Conservation (phyloP, 2,797 vertebrate species). For the Poecilia wingei region DNA sequence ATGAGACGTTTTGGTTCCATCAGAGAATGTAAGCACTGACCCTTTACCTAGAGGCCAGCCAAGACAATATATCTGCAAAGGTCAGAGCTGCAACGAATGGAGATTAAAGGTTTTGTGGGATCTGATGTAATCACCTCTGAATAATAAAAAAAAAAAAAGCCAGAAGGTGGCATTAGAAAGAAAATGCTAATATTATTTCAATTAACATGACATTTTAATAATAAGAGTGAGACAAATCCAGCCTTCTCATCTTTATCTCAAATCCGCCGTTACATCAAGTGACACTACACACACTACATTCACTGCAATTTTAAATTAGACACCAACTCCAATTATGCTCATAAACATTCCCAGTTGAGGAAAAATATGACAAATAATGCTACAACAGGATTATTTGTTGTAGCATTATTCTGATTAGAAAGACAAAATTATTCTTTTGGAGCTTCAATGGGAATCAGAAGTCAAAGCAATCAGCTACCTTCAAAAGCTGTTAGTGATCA, state of each 20-base stretch:
- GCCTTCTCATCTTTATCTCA: background rate
- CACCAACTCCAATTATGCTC: background rate
- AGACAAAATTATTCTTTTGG: background rate
- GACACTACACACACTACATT: background rate
- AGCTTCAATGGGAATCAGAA: background rate
- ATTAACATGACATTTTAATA: background rate
- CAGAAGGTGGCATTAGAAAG: background rate
- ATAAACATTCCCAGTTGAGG: background rate
- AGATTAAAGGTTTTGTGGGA: slow-evolving; percentile 1
- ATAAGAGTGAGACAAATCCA: background rate
- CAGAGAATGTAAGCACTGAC: background rate
- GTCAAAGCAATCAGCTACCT: background rate
- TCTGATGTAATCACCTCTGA: background rate
- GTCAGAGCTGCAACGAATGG: background rate
- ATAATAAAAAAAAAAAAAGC: background rate
- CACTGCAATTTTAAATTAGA: background rate
- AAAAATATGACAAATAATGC: background rate
- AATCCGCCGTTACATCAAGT: background rate
- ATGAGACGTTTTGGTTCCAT: background rate
- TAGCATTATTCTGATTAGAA: background rate
- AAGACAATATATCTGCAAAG: background rate
- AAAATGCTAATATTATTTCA: background rate
- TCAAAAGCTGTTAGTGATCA: background rate
- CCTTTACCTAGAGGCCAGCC: slow-evolving; percentile 7
- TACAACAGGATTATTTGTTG: background rate